A percentile compares a stretch with the other conserved stretches of the same genome.
Conservation (phyloP, 2,113 vertebrate species). For the Halichoerus grypus region DNA sequence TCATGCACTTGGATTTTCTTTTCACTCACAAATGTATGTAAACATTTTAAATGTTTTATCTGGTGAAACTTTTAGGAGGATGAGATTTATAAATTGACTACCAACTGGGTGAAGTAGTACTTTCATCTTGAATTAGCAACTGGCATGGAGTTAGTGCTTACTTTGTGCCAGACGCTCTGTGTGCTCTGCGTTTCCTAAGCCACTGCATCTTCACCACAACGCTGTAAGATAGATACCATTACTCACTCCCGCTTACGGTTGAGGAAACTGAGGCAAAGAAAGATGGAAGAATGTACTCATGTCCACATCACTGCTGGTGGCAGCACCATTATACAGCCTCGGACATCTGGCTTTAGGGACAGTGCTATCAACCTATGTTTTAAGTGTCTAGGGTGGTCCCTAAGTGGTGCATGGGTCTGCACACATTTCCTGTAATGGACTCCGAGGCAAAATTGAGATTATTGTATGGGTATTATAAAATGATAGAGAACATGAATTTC, state of each 20-base stretch:
- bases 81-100: neutral
- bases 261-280: neutral
- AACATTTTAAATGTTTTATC: neutral
- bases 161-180: neutral
- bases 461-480: neutral
- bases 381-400: neutral
- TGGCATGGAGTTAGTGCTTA: neutral
- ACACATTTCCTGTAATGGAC: neutral
- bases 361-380: neutral
- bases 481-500: neutral
- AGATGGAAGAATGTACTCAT: neutral
- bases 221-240: neutral
- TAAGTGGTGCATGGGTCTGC: neutral
- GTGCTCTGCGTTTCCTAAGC: neutral
- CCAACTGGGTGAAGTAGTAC: neutral
- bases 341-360: neutral
- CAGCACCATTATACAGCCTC: neutral
- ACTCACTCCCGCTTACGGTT: neutral
- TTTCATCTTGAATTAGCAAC: neutral
- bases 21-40: neutral
- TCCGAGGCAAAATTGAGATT: constrained; percentile 25
- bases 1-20: neutral
- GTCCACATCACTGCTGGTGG: neutral
- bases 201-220: neutral
- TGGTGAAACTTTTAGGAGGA: neutral